Percentiles rank a stretch among this genome's conserved stretches.
Evolutionary conservation across 2,888 invertebrate species (phyloP).

Genomic region (Anthrax anthrax): DNA sequence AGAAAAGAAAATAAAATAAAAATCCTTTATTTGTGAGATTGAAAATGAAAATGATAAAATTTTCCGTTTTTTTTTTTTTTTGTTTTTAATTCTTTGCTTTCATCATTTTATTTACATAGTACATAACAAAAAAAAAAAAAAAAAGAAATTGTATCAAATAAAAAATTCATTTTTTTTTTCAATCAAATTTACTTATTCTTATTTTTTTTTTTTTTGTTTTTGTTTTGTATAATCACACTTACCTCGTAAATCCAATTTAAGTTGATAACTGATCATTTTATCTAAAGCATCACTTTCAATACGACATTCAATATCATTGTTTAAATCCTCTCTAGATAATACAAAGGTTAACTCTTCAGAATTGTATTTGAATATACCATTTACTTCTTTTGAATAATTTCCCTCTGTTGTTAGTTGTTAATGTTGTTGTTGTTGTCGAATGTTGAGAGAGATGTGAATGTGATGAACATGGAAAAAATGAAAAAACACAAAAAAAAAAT

Average conservation of each 20-base stretch:
- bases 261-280: constrained; percentile 31
- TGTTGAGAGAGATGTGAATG: constrained; percentile 32
- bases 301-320: constrained; percentile 52
- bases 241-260: constrained; percentile 53
- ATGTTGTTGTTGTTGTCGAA: constrained; percentile 37
- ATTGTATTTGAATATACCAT: constrained; percentile 26
- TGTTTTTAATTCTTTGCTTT: too few relatives aligned
- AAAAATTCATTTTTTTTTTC: not conserved
- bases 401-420: not conserved
- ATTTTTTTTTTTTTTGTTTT: not conserved
- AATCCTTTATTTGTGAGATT: too few relatives aligned
- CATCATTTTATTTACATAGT: too few relatives aligned
- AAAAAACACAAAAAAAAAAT: not conserved
- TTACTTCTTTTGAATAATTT: constrained; percentile 25
- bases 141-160: not conserved
- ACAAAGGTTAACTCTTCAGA: constrained; percentile 39
- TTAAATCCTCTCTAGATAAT: constrained; percentile 52
- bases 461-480: not conserved
- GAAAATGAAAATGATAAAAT: too few relatives aligned
- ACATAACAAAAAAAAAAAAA: too few relatives aligned
- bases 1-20: too few relatives aligned
- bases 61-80: too few relatives aligned
- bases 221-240: constrained; percentile 13
- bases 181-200: not conserved
- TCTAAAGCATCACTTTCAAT: constrained; percentile 47